These are phyloP conservation scores for Acrobasis consociella DNA, from an alignment of 2,888 invertebrate genomes.

Conservation along the genomic window DNA sequence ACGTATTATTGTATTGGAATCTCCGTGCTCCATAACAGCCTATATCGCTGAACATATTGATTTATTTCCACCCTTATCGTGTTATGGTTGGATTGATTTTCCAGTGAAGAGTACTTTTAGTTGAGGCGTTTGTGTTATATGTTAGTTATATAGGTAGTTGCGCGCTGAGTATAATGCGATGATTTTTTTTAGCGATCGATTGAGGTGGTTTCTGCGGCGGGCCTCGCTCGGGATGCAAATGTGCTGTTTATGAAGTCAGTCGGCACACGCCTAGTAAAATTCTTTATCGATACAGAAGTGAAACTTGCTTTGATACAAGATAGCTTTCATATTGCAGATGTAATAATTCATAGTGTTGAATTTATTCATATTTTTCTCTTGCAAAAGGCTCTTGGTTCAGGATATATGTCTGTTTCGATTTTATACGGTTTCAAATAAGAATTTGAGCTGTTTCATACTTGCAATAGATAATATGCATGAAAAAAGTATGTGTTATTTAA, in stretches of 20 bases:
- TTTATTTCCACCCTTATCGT: conserved; percentile 39
- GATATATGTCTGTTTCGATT: background rate
- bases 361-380: conserved; percentile 1
- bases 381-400: background rate
- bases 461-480: no score
- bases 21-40: conserved; percentile 59
- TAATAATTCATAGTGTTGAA: conserved; percentile 1
- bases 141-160: conserved; percentile 66
- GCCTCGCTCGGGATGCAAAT: conserved; percentile 75
- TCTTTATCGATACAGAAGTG: conserved; percentile 23
- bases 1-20: conserved; percentile 80
- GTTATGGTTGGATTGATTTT: conserved; percentile 43
- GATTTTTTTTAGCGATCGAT: conserved; percentile 80
- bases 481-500: no score
- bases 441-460: background rate
- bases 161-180: conserved; percentile 73
- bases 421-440: background rate
- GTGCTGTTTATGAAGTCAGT: conserved; percentile 69
- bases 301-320: conserved; percentile 17
- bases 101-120: conserved; percentile 28
- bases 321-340: conserved; percentile 13
- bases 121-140: conserved; percentile 38
- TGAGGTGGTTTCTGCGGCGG: conserved; percentile 77
- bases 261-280: conserved; percentile 74
- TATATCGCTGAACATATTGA: conserved; percentile 45